These are phyloP conservation scores for Paradoxurus hermaphroditus DNA, from an alignment of 2,113 vertebrate genomes.

Conservation along the genomic window DNA sequence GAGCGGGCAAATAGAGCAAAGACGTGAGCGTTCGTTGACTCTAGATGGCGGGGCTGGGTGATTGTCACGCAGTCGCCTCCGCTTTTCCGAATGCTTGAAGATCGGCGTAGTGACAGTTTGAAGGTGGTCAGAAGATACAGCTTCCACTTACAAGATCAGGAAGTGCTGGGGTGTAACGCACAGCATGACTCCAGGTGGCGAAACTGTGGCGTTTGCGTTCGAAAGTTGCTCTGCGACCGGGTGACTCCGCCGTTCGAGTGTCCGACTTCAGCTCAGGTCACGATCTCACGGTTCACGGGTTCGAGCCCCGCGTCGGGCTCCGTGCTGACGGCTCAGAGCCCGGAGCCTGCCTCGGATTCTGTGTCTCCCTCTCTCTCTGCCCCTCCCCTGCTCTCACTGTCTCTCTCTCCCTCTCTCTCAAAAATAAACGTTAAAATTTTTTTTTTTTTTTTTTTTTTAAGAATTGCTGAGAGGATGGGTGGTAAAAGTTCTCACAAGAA, in stretches of 20 bases:
- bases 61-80: accelerated
- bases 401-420: no score
- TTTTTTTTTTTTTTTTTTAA: no score
- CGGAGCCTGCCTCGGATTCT: no score
- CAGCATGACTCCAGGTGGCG: accelerated
- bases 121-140: neutral
- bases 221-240: no score
- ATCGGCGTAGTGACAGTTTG: neutral
- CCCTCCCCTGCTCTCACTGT: no score
- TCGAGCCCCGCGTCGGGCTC: no score
- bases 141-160: neutral
- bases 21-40: neutral
- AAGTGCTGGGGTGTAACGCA: neutral
- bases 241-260: no score
- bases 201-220: neutral
- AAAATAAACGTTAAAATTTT: no score
- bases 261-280: no score
- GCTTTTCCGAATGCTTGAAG: neutral
- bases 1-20: neutral
- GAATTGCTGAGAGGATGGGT: neutral
- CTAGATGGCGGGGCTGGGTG: neutral
- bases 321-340: no score
- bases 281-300: no score
- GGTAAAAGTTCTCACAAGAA: neutral
- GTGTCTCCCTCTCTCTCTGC: no score